Evolutionary conservation across 2,797 vertebrate genomes (phyloP).

Genomic region (Buphagus erythrorhynchus): DNA sequence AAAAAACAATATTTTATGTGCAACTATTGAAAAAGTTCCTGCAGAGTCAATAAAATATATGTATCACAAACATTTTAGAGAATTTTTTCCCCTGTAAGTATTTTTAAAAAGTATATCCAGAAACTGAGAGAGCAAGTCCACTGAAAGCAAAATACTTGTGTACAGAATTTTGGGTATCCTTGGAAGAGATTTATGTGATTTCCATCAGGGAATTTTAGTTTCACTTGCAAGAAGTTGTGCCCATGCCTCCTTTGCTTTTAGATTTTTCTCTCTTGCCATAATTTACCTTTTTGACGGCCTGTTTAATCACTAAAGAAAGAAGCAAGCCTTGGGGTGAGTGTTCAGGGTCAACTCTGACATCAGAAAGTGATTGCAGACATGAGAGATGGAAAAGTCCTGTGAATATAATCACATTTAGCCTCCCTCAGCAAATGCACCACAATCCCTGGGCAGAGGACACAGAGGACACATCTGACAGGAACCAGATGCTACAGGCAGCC

Average conservation of each 20-base stretch:
- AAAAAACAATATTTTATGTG: not conserved
- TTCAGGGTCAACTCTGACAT: not conserved
- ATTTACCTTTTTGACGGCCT: conserved; percentile 16
- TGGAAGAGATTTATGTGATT: not conserved
- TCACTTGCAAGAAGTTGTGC: not conserved
- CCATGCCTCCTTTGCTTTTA: not conserved
- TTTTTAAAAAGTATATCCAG: not conserved
- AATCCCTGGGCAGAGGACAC: not conserved
- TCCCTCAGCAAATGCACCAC: not conserved
- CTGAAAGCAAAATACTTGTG: not conserved
- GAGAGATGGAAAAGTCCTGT: not conserved
- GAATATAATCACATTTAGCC: conserved; percentile 3
- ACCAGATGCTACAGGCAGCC: not conserved
- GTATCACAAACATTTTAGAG: not conserved
- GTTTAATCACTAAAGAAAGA: conserved; percentile 2
- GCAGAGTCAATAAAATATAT: not conserved
- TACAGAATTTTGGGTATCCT: not conserved
- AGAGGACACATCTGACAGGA: not conserved
- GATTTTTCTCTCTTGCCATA: not conserved
- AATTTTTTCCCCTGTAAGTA: not conserved
- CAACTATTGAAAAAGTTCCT: not conserved
- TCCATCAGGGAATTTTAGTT: not conserved
- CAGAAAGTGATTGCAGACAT: not conserved
- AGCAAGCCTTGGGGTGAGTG: not conserved
- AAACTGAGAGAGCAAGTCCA: not conserved